Evolutionary conservation across 2,797 vertebrate genomes (phyloP), one percentile per base, ranked within the genome.

Genomic region (Chelidonichthys spinosus): DNA sequence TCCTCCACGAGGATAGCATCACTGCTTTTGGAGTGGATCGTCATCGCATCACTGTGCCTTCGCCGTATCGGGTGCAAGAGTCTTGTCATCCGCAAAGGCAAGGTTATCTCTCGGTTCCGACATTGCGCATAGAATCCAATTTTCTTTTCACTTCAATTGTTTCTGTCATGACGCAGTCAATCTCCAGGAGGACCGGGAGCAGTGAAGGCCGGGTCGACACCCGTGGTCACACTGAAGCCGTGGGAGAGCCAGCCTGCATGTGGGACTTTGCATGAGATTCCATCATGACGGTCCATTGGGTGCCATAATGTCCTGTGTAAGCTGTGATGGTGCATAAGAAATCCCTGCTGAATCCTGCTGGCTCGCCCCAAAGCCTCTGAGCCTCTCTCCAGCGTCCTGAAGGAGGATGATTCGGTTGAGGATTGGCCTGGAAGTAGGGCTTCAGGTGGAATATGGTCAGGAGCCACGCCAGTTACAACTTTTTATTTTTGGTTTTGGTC

Each of bases 361-460:
- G 32, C 52, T 32, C 25, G 50, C 13, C 25, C 25, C 4, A 11
- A 32, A 32, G 33, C 33, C 32, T 37, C 35, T 56, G 5, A 15
- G n/a, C n/a, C n/a, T n/a, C n/a, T 14, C 32, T 4, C 15, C 14
- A 5, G 33, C 3, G 11, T 32, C 50, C 50, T 53, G 50, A 53
- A 53, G 50, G 50, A 53, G 11, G 25, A 14, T 14, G 25, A 53
- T 11, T 6, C 13, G 50, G 25, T 33, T 33, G 13, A 6, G 18
- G 32, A 52, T 13, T 11, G 32, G 32, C 32, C 15, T 10, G 9
- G 9, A 25, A 25, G 25, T 25, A 59, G 43, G 33, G 33, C 35
- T 37, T 55, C 40, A 56, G 66, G 54, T 56, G 42, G 42, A 25
- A 25, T 68, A 15, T 36, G 46, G n/a, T 69, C 33, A 15, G 42